Percentiles rank a stretch among this genome's conserved stretches.
Conservation (phyloP, 1,140 invertebrate species). For the Idris sp. region DNA sequence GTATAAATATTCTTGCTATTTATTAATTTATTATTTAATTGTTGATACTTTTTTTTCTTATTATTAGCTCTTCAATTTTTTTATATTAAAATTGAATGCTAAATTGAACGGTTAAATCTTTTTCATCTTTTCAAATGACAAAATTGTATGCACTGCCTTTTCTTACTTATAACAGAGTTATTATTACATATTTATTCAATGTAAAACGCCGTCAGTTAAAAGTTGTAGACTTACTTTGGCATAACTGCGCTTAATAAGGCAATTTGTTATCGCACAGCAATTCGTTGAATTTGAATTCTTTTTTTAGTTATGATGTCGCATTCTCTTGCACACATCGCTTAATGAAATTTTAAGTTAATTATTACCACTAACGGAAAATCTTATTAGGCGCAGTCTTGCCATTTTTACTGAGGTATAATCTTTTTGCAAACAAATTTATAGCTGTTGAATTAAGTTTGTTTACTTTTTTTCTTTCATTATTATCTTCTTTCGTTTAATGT, state of each 20-base stretch:
- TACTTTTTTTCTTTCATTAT: conserved; percentile 21
- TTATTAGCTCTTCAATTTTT: conserved; percentile 16
- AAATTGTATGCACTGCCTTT: conserved; percentile 42
- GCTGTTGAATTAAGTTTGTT: conserved; percentile 22
- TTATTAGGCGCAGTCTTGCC: conserved; percentile 23
- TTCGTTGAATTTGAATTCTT: conserved; percentile 46
- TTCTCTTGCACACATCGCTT: conserved; percentile 1
- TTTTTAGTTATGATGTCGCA: conserved; percentile 8
- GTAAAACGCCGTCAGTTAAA: conserved; percentile 44
- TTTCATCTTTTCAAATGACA: conserved; percentile 14
- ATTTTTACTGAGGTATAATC: conserved; percentile 1
- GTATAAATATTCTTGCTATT: conserved; percentile 42
- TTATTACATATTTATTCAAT: conserved; percentile 54
- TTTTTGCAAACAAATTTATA: conserved; percentile 12
- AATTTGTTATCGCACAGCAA: conserved; percentile 47
- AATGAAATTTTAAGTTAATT: conserved; percentile 48
- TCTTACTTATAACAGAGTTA: conserved; percentile 52
- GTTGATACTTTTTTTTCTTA: conserved; percentile 18
- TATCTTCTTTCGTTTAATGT: too few relatives aligned
- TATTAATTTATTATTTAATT: conserved; percentile 53
- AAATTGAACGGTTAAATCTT: conserved; percentile 13
- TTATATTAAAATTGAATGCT: not conserved
- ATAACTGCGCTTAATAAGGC: conserved; percentile 49
- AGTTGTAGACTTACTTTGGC: conserved; percentile 38
- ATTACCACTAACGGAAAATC: conserved; percentile 25